Conservation (phyloP, 64 coral and sea anemone genomes). For the Pachyseris speciosa region DNA sequence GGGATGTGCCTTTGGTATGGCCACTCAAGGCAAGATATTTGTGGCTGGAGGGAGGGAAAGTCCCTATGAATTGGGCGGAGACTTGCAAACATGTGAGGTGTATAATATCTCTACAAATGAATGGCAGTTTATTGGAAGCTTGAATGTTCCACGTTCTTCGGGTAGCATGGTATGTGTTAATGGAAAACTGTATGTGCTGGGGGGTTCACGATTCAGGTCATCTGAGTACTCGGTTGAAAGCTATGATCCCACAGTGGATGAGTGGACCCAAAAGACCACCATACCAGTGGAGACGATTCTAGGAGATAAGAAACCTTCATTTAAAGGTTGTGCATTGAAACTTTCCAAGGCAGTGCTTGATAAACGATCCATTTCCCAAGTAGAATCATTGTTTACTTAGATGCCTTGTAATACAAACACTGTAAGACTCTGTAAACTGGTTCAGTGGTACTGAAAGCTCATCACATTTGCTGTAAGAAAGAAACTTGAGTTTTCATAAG, state of each 20-base stretch:
- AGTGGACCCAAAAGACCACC: not conserved
- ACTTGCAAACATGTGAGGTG: not conserved
- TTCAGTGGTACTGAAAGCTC: too few relatives aligned
- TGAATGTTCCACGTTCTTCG: not conserved
- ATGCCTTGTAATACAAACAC: too few relatives aligned
- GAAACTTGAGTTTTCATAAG: too few relatives aligned
- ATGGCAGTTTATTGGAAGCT: not conserved
- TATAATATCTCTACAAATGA: not conserved
- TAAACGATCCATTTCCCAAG: too few relatives aligned
- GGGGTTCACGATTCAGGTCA: not conserved
- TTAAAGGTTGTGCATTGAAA: too few relatives aligned
- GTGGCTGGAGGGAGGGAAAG: not conserved
- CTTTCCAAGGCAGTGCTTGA: too few relatives aligned
- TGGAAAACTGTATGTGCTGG: not conserved
- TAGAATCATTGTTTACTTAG: too few relatives aligned
- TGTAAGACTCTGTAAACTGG: too few relatives aligned
- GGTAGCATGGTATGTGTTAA: not conserved
- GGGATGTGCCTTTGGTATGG: not conserved
- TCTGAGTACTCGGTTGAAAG: not conserved
- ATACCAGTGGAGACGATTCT: not conserved
- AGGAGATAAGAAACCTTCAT: not conserved
- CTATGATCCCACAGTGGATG: not conserved
- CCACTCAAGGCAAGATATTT: not conserved
- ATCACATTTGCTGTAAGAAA: too few relatives aligned
- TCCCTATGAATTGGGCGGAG: too few relatives aligned